These are phyloP conservation scores for Psittacara wagleri DNA, from an alignment of 2,113 vertebrate species.

Conservation along the genomic window DNA sequence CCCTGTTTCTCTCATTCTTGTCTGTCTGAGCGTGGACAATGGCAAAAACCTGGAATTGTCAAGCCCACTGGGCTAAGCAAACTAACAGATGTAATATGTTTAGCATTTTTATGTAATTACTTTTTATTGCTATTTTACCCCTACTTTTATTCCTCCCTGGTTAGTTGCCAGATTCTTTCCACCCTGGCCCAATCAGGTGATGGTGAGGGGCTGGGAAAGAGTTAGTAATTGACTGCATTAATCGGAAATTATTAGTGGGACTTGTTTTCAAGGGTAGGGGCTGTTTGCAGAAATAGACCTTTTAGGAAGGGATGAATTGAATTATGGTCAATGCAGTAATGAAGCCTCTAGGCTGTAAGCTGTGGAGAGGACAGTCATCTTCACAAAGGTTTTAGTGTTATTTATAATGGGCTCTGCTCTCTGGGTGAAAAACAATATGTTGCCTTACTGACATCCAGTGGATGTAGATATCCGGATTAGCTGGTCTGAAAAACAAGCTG, in stretches of 20 bases:
- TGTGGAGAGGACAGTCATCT: constrained; percentile 60
- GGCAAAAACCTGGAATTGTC: constrained; percentile 67
- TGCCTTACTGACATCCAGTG: constrained; percentile 25
- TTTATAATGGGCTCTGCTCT: constrained; percentile 30
- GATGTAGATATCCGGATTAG: not conserved
- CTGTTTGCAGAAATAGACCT: constrained; percentile 62
- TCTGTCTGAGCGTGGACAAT: constrained; percentile 70
- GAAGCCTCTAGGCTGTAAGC: constrained; percentile 63
- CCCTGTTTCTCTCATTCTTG: constrained; percentile 59
- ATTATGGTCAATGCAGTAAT: constrained; percentile 64
- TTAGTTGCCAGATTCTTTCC: constrained; percentile 59
- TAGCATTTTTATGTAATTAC: constrained; percentile 86
- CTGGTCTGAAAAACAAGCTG: constrained; percentile 33
- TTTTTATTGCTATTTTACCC: constrained; percentile 77
- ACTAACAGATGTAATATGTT: constrained; percentile 79
- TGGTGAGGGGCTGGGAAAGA: constrained; percentile 42
- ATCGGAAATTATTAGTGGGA: constrained; percentile 75
- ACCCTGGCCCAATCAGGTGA: constrained; percentile 45
- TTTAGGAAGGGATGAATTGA: constrained; percentile 67
- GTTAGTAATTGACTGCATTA: constrained; percentile 71
- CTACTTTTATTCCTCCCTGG: constrained; percentile 47
- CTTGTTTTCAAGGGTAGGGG: constrained; percentile 50
- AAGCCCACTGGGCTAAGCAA: constrained; percentile 73
- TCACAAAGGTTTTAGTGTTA: constrained; percentile 39
- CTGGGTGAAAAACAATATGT: constrained; percentile 1